Conservation (phyloP, 2,888 invertebrate species). For the Perizoma flavofasciatum region DNA sequence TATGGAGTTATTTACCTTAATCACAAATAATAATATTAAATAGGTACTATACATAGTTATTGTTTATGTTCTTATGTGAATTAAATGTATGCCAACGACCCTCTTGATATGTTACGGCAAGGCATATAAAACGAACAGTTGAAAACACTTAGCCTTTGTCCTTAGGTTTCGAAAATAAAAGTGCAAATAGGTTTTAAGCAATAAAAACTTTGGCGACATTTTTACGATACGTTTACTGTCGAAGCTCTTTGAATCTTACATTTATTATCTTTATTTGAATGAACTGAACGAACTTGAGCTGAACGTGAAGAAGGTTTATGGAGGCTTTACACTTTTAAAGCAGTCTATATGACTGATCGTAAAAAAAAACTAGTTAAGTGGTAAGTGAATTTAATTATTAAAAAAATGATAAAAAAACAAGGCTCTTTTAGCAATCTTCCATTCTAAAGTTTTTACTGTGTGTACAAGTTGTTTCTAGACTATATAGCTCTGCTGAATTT, state of each 20-base stretch:
- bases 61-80: not conserved
- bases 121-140: not conserved
- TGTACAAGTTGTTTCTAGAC: no score
- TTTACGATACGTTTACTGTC: conserved; percentile 15
- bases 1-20: no score
- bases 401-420: not conserved
- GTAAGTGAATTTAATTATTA: no score
- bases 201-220: conserved; percentile 11
- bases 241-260: conserved; percentile 10
- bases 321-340: conserved; percentile 3
- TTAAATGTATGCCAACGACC: not conserved
- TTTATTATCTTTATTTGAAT: conserved; percentile 8
- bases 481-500: no score
- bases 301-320: conserved; percentile 16
- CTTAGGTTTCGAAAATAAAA: conserved; percentile 6
- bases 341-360: conserved; percentile 5
- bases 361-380: not conserved
- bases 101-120: not conserved
- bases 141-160: conserved; percentile 4
- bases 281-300: no score
- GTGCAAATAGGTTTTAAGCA: not conserved
- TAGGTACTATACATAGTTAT: no score
- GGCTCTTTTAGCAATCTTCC: not conserved
- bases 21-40: no score
- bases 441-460: not conserved